Evolutionary conservation across 1,140 invertebrate species (phyloP).

Genomic region (Coenobita brevimanus): DNA sequence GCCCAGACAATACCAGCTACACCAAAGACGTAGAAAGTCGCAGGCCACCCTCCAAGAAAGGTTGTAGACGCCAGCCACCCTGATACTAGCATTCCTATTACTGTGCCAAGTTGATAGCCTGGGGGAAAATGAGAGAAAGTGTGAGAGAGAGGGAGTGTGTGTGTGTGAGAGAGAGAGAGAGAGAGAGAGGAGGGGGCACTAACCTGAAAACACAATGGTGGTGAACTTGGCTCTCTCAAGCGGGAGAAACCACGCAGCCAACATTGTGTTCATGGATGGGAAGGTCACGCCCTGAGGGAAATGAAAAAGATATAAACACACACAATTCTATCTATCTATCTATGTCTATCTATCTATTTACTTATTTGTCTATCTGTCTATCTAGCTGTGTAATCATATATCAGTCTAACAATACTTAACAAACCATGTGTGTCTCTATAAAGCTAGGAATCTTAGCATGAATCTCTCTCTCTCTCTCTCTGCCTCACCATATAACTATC

Average conservation of each 20-base stretch:
- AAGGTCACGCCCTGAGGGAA: neutral
- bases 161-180: no score
- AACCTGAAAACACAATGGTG: neutral
- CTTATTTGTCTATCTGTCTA: no score
- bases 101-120: conserved; percentile 84
- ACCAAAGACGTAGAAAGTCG: conserved; percentile 84
- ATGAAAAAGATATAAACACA: neutral
- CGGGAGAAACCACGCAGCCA: neutral
- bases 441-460: no score
- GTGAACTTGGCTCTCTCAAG: conserved; percentile 2
- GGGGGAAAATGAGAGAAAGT: conserved; percentile 34
- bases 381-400: no score
- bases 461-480: no score
- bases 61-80: conserved; percentile 76
- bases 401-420: no score
- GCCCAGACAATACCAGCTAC: conserved; percentile 77
- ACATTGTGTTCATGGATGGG: neutral
- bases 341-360: no score
- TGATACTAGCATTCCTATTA: conserved; percentile 74
- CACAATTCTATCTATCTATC: no score
- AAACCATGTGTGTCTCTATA: no score
- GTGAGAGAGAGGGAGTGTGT: neutral
- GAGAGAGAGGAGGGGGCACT: no score
- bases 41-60: conserved; percentile 80
- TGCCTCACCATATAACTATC: no score